Percentiles rank a stretch among this genome's conserved stretches.
Conservation (phyloP, 2,888 invertebrate species). For the Dioctria rufipes region DNA sequence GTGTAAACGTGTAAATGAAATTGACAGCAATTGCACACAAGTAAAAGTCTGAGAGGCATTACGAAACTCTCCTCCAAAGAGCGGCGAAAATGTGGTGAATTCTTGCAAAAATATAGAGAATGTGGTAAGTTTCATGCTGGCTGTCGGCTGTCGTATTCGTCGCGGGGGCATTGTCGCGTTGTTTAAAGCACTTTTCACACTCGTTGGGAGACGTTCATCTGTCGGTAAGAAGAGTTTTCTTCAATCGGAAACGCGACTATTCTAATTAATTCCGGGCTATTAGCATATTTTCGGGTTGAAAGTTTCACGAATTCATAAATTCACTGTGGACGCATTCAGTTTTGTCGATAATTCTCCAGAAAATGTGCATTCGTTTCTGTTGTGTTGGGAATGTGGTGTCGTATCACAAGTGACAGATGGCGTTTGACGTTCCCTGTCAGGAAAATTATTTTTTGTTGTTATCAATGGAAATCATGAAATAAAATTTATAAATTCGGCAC, state of each 20-base stretch:
- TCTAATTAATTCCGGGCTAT: too few relatives aligned
- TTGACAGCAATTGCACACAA: too few relatives aligned
- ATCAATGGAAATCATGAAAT: constrained; percentile 38
- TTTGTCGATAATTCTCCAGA: not conserved
- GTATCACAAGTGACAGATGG: constrained; percentile 56
- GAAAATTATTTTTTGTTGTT: constrained; percentile 39
- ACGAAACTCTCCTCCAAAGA: too few relatives aligned
- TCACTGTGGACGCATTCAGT: not conserved
- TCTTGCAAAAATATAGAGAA: too few relatives aligned
- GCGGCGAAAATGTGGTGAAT: too few relatives aligned
- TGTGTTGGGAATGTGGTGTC: constrained; percentile 38
- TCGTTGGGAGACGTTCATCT: not conserved
- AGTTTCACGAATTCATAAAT: not conserved
- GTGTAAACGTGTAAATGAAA: too few relatives aligned
- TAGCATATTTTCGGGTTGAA: not conserved
- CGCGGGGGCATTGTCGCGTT: too few relatives aligned
- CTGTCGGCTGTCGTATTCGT: too few relatives aligned
- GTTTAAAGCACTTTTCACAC: not conserved
- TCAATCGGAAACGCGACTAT: not conserved
- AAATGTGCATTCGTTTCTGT: not conserved
- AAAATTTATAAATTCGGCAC: constrained; percentile 11
- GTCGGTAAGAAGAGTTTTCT: not conserved
- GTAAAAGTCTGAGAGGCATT: too few relatives aligned
- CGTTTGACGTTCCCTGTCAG: constrained; percentile 55
- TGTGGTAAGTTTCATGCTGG: too few relatives aligned